phyloP scores from a whole-genome alignment of 64 coral and sea anemone species.

The Hydrozoanthus tunicans region DNA sequence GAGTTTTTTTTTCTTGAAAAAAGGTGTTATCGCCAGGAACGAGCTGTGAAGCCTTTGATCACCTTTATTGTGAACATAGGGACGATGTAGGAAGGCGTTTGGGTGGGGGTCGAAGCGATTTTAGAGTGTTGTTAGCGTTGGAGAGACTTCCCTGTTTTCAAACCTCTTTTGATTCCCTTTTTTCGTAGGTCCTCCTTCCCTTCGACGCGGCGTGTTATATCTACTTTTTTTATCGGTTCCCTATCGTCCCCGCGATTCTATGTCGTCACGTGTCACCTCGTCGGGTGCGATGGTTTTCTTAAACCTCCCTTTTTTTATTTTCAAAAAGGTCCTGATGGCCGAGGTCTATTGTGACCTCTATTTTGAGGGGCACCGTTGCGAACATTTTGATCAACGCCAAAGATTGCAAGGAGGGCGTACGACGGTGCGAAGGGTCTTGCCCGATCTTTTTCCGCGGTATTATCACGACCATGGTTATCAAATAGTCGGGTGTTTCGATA shows the following conservation, averaged over 20 bases:
- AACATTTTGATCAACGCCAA: slow-evolving; percentile 2
- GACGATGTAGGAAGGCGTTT: too few species aligned
- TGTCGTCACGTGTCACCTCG: too few species aligned
- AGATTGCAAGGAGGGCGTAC: background rate
- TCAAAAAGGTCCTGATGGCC: background rate
- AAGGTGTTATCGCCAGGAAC: background rate
- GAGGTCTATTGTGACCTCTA: too few species aligned
- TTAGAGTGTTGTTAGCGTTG: too few species aligned
- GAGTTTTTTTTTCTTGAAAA: slow-evolving; percentile 19
- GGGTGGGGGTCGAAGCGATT: too few species aligned
- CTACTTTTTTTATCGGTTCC: slow-evolving; percentile 18
- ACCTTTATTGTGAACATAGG: too few species aligned
- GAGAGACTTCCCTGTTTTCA: too few species aligned
- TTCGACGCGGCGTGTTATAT: background rate
- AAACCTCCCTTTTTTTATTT: background rate
- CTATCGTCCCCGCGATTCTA: background rate
- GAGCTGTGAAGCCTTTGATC: too few species aligned
- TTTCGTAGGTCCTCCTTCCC: too few species aligned
- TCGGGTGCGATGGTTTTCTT: too few species aligned
- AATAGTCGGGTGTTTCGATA: background rate
- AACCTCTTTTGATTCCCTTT: too few species aligned
- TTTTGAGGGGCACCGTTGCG: background rate
- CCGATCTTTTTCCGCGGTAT: too few species aligned
- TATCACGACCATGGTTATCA: background rate
- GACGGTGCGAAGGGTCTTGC: background rate